Evolutionary conservation across 2,888 invertebrate species (phyloP).

Genomic region (Keiferia lycopersicella): DNA sequence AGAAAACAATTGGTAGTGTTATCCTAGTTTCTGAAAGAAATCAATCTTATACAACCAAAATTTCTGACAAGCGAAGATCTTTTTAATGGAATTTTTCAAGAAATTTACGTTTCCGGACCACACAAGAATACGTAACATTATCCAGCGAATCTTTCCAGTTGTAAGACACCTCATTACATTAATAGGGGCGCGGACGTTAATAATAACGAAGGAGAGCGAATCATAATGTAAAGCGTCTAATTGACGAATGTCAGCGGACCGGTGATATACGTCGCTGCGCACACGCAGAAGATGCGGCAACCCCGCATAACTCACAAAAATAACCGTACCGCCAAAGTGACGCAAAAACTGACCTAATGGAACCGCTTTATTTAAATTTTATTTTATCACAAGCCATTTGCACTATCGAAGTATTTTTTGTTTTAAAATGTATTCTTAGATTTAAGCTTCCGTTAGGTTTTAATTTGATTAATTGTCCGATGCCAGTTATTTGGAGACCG

Average conservation of each 20-base stretch:
- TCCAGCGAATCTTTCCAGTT: conserved; percentile 2
- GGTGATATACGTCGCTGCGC: conserved; percentile 47
- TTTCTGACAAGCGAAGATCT: not conserved
- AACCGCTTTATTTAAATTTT: conserved; percentile 13
- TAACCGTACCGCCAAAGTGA: conserved; percentile 34
- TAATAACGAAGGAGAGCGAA: conserved; percentile 22
- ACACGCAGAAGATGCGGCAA: conserved; percentile 37
- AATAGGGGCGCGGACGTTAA: conserved; percentile 14
- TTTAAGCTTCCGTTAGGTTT: conserved; percentile 2
- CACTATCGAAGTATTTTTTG: conserved; percentile 14
- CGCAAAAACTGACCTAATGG: conserved; percentile 22
- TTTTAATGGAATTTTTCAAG: not conserved
- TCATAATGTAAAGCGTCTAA: conserved; percentile 33
- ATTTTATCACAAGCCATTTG: conserved; percentile 18
- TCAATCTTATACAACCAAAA: not conserved
- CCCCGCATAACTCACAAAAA: conserved; percentile 46
- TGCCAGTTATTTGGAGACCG: conserved; percentile 12
- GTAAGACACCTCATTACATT: conserved; percentile 12
- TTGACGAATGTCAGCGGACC: conserved; percentile 45
- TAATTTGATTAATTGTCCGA: not conserved
- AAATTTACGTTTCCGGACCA: not conserved
- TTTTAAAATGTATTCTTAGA: not conserved
- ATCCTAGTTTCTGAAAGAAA: conserved; percentile 39
- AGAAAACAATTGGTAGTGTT: conserved; percentile 68
- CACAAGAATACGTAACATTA: not conserved